phyloP scores from a whole-genome alignment of 2,113 vertebrate species.

The Ailuropoda melanoleuca region DNA sequence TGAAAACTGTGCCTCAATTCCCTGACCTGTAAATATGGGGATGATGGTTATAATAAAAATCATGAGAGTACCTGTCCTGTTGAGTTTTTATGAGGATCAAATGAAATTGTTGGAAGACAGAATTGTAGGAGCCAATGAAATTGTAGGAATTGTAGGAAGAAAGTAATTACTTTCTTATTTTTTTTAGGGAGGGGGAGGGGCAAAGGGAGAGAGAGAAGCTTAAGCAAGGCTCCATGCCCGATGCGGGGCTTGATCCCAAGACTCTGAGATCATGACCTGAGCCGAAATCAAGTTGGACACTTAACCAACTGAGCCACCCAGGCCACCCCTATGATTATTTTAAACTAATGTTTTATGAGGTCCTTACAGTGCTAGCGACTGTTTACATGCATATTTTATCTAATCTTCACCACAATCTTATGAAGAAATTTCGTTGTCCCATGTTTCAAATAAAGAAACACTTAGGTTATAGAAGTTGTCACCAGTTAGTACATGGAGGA shows the following conservation, averaged over 20 bases:
- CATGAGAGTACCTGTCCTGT: neutral
- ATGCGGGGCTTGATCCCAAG: neutral
- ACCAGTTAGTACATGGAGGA: neutral
- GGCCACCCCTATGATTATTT: neutral
- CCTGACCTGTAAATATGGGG: neutral
- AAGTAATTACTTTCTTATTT: neutral
- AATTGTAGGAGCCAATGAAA: neutral
- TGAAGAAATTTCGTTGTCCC: neutral
- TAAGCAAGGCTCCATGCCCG: neutral
- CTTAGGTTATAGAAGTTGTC: neutral
- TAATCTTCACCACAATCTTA: neutral
- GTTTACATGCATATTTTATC: neutral
- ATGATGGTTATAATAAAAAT: neutral
- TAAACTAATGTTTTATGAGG: neutral
- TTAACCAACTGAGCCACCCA: neutral
- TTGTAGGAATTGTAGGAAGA: neutral
- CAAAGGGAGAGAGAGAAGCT: neutral
- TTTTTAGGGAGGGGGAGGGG: neutral
- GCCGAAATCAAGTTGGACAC: neutral
- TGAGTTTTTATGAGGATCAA: neutral
- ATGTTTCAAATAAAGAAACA: neutral
- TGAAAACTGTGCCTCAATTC: neutral
- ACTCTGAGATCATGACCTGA: neutral
- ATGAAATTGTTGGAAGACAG: neutral
- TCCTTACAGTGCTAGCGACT: neutral